phyloP scores from a whole-genome alignment of 2,888 invertebrate genomes.

The Polia nebulosa region DNA sequence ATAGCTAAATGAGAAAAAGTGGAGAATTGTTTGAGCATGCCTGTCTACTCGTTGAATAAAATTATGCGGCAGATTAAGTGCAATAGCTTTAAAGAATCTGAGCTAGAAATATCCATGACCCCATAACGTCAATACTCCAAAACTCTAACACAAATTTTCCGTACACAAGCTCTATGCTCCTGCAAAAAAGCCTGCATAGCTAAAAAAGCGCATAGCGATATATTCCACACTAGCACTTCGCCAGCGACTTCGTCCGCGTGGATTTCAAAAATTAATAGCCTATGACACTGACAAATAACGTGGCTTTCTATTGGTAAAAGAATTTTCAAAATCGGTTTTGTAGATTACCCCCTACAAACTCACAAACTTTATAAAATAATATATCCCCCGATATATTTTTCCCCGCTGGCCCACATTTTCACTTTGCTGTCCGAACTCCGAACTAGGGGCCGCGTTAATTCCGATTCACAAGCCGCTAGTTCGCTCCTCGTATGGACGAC shows the following conservation, averaged over 20 bases:
- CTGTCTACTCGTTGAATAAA: neutral
- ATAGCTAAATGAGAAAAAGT: conserved; percentile 5
- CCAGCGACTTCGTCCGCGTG: too few relatives aligned
- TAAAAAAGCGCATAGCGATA: conserved; percentile 19
- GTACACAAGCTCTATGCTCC: neutral
- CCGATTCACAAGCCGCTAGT: conserved; percentile 65
- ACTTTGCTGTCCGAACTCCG: conserved; percentile 28
- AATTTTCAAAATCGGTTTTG: too few relatives aligned
- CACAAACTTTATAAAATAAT: too few relatives aligned
- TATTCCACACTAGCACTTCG: too few relatives aligned
- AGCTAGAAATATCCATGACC: neutral
- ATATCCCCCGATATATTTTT: conserved; percentile 27
- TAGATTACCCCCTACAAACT: too few relatives aligned
- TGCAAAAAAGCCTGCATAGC: neutral
- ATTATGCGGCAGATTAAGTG: neutral
- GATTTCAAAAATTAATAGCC: too few relatives aligned
- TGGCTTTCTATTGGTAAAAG: too few relatives aligned
- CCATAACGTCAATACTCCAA: neutral
- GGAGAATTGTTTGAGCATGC: neutral
- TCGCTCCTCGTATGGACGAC: conserved; percentile 41
- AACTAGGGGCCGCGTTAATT: conserved; percentile 64
- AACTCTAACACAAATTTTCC: neutral
- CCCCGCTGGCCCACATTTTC: conserved; percentile 51
- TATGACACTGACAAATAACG: too few relatives aligned
- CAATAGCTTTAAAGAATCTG: neutral